A percentile compares a stretch with the other conserved stretches of the same genome.
phyloP scores from a whole-genome alignment of 2,888 invertebrate genomes.

The Pachydiplax longipennis region DNA sequence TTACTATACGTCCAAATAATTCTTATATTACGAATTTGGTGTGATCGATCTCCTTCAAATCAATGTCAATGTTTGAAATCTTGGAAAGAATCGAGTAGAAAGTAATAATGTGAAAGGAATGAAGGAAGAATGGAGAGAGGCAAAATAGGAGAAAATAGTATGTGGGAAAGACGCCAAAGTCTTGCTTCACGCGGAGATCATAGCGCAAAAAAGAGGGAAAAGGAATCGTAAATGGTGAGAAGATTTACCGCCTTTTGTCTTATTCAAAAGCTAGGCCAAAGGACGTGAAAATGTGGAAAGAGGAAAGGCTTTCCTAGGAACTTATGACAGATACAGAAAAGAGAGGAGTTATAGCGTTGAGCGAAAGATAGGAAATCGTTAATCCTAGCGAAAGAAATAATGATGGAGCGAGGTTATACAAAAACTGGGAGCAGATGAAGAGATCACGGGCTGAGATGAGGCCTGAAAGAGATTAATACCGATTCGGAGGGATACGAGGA shows the following conservation, averaged over 20 bases:
- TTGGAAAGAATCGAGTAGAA: too few relatives aligned
- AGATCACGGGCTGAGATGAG: not conserved
- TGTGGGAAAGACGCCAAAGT: not conserved
- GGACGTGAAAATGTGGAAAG: not conserved
- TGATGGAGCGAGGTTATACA: not conserved
- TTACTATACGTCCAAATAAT: too few relatives aligned
- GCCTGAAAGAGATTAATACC: too few relatives aligned
- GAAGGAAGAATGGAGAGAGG: not conserved
- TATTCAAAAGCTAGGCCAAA: not conserved
- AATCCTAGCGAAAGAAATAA: not conserved
- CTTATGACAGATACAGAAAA: not conserved
- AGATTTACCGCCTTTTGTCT: conserved; percentile 27
- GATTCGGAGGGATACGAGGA: too few relatives aligned
- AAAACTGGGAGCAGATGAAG: not conserved
- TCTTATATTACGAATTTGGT: too few relatives aligned
- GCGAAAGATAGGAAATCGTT: not conserved
- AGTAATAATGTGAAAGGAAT: not conserved
- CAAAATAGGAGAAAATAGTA: not conserved
- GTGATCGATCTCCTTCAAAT: too few relatives aligned
- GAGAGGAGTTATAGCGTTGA: not conserved
- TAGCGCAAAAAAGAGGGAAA: not conserved
- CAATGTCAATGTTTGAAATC: too few relatives aligned
- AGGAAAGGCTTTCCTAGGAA: not conserved
- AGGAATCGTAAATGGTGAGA: not conserved
- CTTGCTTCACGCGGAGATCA: not conserved